A percentile compares a stretch with the other conserved stretches of the same genome.
These are phyloP conservation scores for Daubentonia madagascariensis DNA, from an alignment of 2,113 vertebrate species.

Conservation along the genomic window DNA sequence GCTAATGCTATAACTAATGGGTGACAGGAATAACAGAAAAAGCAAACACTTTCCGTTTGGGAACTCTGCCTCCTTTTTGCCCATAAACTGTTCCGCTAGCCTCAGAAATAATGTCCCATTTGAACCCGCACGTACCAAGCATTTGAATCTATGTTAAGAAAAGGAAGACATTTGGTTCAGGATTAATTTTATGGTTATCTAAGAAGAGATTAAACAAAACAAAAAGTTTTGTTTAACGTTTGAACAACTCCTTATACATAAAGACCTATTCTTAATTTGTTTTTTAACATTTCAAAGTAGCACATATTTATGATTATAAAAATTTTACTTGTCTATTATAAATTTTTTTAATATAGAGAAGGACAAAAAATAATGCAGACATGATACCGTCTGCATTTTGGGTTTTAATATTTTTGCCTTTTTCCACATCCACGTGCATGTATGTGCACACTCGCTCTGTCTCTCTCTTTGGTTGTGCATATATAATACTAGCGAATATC, in stretches of 20 bases:
- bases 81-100: neutral
- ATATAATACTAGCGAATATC: neutral
- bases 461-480: neutral
- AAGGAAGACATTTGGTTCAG: slow-evolving; percentile 13
- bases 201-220: slow-evolving; percentile 7
- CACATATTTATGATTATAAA: neutral
- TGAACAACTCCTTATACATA: neutral
- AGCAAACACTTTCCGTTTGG: neutral
- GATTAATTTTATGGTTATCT: slow-evolving; percentile 28
- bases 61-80: neutral
- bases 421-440: neutral
- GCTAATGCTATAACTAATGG: neutral
- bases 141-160: neutral
- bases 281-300: slow-evolving; percentile 38
- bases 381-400: neutral
- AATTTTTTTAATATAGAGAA: neutral
- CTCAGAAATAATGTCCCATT: neutral
- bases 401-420: neutral
- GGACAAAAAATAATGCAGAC: neutral
- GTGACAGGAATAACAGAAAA: neutral
- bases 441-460: neutral
- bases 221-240: neutral
- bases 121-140: neutral
- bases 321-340: neutral
- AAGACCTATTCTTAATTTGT: slow-evolving; percentile 3